A percentile compares a stretch with the other conserved stretches of the same genome.
phyloP scores from a whole-genome alignment of 1,140 invertebrate genomes.

The Drosophila tsacasi region DNA sequence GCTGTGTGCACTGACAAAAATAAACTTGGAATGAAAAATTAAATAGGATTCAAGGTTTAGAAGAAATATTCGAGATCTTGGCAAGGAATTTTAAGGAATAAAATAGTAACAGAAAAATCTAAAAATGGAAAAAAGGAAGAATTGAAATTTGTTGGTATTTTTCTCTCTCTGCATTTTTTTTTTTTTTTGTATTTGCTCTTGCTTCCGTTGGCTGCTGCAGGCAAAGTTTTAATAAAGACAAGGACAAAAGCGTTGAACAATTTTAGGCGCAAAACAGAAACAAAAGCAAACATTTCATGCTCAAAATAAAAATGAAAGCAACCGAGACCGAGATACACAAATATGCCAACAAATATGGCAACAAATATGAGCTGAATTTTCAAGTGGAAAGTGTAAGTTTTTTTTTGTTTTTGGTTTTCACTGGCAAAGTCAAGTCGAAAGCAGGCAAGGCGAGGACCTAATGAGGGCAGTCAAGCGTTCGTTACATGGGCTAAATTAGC shows the following conservation, averaged over 20 bases:
- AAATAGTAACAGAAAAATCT: not conserved
- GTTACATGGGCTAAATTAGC: conserved; percentile 54
- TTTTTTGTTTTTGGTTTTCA: not conserved
- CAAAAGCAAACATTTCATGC: conserved; percentile 64
- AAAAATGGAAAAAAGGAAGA: too few species aligned
- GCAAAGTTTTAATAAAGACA: conserved; percentile 80
- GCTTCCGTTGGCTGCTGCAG: conserved; percentile 29
- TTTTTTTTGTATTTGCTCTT: conserved; percentile 16
- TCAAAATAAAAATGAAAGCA: conserved; percentile 72
- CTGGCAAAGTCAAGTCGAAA: conserved; percentile 64
- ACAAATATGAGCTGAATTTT: conserved; percentile 49
- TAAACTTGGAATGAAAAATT: fast-evolving
- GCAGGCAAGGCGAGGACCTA: conserved; percentile 60
- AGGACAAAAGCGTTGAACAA: conserved; percentile 71
- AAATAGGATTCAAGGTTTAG: not conserved
- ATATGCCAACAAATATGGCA: conserved; percentile 16
- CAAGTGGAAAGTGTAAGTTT: conserved; percentile 68
- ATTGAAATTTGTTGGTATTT: not conserved
- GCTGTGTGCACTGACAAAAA: not conserved
- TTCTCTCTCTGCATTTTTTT: conserved; percentile 4
- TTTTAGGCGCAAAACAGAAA: conserved; percentile 67
- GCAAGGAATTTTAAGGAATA: not conserved
- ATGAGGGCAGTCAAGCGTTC: conserved; percentile 67
- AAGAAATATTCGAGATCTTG: not conserved
- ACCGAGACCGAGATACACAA: conserved; percentile 37